These are phyloP conservation scores for Trematomus bernacchii DNA, from an alignment of 2,797 vertebrate species.

Conservation along the genomic window DNA sequence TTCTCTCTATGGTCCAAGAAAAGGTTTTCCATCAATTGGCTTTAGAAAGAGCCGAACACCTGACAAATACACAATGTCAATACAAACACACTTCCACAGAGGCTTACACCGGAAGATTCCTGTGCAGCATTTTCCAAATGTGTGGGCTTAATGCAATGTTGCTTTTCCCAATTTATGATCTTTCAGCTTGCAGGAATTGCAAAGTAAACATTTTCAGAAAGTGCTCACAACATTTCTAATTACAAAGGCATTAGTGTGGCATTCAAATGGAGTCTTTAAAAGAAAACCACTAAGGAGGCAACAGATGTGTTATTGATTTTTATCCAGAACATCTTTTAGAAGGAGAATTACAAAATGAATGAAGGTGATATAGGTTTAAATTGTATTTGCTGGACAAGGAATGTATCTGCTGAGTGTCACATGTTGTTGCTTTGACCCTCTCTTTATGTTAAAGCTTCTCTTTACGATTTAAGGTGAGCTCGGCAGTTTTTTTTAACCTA, in stretches of 20 bases:
- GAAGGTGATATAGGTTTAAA: background rate
- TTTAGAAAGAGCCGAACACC: too few relatives aligned
- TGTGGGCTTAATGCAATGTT: too few relatives aligned
- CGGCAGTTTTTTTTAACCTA: slow-evolving; percentile 1
- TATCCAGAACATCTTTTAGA: background rate
- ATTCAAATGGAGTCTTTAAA: background rate
- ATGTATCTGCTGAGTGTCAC: background rate
- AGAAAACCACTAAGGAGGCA: background rate
- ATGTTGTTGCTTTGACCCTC: background rate
- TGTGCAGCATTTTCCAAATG: too few relatives aligned
- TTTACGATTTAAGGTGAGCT: background rate
- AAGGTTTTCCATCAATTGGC: too few relatives aligned
- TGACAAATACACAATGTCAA: too few relatives aligned
- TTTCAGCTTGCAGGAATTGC: background rate
- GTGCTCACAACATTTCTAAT: too few relatives aligned
- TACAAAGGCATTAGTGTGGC: too few relatives aligned
- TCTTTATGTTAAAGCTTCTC: background rate
- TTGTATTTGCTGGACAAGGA: background rate
- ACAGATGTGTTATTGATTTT: background rate
- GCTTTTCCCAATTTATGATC: background rate
- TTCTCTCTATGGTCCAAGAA: too few relatives aligned
- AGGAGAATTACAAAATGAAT: background rate
- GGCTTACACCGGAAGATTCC: too few relatives aligned
- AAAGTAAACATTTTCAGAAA: background rate
- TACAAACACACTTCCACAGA: too few relatives aligned